Percentiles rank a stretch among this genome's conserved stretches.
Conservation (phyloP, 1,140 invertebrate genomes). For the Matsumurasca onukii region DNA sequence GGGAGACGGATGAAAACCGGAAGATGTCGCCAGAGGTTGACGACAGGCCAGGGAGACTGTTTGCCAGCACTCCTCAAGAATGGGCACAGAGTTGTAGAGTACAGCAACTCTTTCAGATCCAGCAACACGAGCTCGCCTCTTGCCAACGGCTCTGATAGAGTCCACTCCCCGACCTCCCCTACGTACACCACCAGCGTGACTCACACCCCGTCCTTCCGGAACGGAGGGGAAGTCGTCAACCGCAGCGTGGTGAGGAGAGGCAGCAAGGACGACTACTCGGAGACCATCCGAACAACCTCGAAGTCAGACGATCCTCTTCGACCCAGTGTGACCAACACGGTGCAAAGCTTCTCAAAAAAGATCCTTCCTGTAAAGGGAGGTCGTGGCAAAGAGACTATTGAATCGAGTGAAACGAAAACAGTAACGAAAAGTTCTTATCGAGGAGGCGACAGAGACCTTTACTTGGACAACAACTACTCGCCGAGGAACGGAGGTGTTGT, state of each 20-base stretch:
- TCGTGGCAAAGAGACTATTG: conserved; percentile 60
- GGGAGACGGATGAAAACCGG: conserved; percentile 52
- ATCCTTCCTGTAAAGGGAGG: conserved; percentile 62
- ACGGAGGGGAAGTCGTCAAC: conserved; percentile 32
- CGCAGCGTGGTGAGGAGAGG: conserved; percentile 54
- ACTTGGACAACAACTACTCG: conserved; percentile 43
- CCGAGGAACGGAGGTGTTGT: conserved; percentile 49
- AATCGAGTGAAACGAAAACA: conserved; percentile 66
- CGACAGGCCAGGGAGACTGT: conserved; percentile 46
- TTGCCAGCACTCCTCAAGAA: conserved; percentile 41
- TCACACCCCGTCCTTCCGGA: conserved; percentile 37
- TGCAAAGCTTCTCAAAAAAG: conserved; percentile 65
- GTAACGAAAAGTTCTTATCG: conserved; percentile 63
- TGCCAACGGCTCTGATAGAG: conserved; percentile 34
- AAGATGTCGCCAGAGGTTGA: conserved; percentile 35
- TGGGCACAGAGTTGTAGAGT: conserved; percentile 38
- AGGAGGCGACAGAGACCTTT: conserved; percentile 50
- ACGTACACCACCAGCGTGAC: conserved; percentile 41
- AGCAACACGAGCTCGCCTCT: conserved; percentile 39
- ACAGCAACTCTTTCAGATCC: conserved; percentile 42
- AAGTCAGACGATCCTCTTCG: conserved; percentile 61
- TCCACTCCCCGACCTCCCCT: conserved; percentile 33
- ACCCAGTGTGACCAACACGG: conserved; percentile 65
- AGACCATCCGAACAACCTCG: conserved; percentile 65
- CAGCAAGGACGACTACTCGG: conserved; percentile 67